Conservation (phyloP, 2,113 vertebrate genomes). For the Coptodon rendalli region DNA sequence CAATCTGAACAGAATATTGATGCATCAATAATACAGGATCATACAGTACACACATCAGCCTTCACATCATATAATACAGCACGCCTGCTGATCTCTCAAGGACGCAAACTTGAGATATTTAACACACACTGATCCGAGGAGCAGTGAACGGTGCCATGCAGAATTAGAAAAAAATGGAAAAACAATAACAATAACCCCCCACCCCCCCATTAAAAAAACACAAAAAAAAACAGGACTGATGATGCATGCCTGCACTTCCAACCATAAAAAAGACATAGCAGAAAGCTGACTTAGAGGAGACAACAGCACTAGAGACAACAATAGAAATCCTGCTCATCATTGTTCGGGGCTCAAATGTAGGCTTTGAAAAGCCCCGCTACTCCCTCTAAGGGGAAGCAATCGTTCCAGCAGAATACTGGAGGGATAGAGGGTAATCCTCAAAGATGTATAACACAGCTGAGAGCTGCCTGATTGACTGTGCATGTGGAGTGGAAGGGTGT, state of each 20-base stretch:
- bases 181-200: not conserved
- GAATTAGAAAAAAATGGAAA: not conserved
- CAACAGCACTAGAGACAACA: conserved; percentile 24
- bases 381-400: conserved; percentile 17
- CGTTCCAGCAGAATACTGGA: conserved; percentile 66
- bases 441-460: conserved; percentile 43
- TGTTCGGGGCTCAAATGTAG: conserved; percentile 7
- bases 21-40: conserved; percentile 30
- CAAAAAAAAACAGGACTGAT: not conserved
- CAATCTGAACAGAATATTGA: conserved; percentile 34
- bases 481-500: conserved; percentile 18
- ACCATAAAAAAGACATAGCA: not conserved
- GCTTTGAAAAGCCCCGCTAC: conserved; percentile 37
- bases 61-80: not conserved
- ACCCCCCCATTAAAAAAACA: too few relatives aligned
- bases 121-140: not conserved
- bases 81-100: conserved; percentile 24
- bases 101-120: not conserved
- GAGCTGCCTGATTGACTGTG: conserved; percentile 30
- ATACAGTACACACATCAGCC: not conserved
- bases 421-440: conserved; percentile 61
- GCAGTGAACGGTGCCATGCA: not conserved
- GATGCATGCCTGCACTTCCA: not conserved
- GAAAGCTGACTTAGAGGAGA: conserved; percentile 2
- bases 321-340: conserved; percentile 32